Evolutionary conservation across 2,888 invertebrate genomes (phyloP).

Genomic region (Parnassius smintheus): DNA sequence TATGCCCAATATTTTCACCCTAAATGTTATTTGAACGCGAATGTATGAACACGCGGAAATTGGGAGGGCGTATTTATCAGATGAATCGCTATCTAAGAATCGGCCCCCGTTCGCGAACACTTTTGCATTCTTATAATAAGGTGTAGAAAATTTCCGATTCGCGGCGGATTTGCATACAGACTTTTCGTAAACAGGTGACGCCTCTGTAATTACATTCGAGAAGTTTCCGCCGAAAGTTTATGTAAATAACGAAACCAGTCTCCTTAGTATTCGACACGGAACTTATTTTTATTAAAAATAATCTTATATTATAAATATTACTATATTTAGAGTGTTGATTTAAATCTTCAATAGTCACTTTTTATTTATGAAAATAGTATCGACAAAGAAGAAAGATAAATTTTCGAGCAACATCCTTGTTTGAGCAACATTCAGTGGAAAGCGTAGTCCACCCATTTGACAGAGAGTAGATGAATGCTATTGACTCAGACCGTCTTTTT

Average conservation of each 20-base stretch:
- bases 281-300: conserved; percentile 6
- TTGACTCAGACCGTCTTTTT: too few relatives aligned
- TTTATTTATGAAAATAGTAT: too few relatives aligned
- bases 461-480: too few relatives aligned
- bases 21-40: conserved; percentile 68
- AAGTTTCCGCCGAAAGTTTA: conserved; percentile 66
- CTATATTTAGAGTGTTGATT: background rate
- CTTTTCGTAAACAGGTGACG: conserved; percentile 71
- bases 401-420: too few relatives aligned
- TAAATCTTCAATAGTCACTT: too few relatives aligned
- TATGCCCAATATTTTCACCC: conserved; percentile 75
- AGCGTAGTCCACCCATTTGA: too few relatives aligned
- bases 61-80: conserved; percentile 74
- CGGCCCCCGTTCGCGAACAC: conserved; percentile 46
- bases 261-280: conserved; percentile 40
- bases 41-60: conserved; percentile 70
- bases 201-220: conserved; percentile 71
- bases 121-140: conserved; percentile 70
- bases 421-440: too few relatives aligned
- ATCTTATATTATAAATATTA: background rate
- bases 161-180: conserved; percentile 68
- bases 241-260: conserved; percentile 54
- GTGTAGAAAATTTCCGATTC: conserved; percentile 68
- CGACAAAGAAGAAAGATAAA: too few relatives aligned
- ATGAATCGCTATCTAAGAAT: conserved; percentile 61